These are phyloP conservation scores for Chaenocephalus aceratus DNA, from an alignment of 2,113 vertebrate species.

Conservation along the genomic window DNA sequence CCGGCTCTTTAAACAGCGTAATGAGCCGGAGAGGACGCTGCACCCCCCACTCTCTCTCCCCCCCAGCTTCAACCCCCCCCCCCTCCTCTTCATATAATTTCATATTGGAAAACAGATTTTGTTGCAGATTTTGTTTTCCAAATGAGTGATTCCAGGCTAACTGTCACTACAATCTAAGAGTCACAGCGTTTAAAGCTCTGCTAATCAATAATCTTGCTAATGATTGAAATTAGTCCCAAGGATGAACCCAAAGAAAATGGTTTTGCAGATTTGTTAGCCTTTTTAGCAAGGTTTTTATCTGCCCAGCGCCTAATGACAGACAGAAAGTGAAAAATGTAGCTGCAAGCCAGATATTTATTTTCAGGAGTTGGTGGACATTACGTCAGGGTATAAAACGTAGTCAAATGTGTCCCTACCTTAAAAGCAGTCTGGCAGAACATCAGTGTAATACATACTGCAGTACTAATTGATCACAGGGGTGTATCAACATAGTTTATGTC, in stretches of 20 bases:
- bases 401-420: background rate
- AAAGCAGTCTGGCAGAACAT: background rate
- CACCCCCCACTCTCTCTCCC: background rate
- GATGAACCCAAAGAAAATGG: background rate
- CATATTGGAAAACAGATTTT: background rate
- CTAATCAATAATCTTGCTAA: background rate
- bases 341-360: background rate
- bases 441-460: background rate
- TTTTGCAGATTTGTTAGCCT: background rate
- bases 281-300: background rate
- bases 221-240: background rate
- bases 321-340: background rate
- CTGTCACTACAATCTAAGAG: background rate
- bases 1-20: conserved; percentile 84
- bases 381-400: too few relatives aligned
- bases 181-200: background rate
- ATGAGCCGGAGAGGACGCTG: conserved; percentile 78
- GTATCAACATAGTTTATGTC: background rate
- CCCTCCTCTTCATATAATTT: background rate
- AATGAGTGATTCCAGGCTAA: background rate
- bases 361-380: background rate
- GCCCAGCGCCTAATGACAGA: too few relatives aligned
- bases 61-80: background rate
- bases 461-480: background rate
- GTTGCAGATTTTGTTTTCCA: background rate